These are phyloP conservation scores for Gymnoscelis rufifasciata DNA, from an alignment of 2,888 invertebrate species.

Conservation along the genomic window DNA sequence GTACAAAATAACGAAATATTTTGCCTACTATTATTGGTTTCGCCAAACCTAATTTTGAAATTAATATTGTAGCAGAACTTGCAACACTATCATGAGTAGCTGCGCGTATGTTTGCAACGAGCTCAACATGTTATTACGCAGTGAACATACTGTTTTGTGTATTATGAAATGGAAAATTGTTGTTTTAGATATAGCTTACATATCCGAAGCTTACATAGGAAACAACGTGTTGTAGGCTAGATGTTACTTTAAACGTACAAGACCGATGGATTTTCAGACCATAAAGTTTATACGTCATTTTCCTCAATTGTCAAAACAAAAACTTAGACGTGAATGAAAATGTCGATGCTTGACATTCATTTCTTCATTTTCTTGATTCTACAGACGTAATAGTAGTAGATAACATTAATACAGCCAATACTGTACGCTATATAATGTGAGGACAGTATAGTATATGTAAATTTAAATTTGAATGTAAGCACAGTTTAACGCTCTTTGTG, in stretches of 20 bases:
- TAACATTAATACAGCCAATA: too few relatives aligned
- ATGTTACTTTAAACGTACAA: too few relatives aligned
- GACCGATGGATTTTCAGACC: too few relatives aligned
- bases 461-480: conserved; percentile 53
- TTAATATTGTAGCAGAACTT: conserved; percentile 9
- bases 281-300: too few relatives aligned
- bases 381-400: too few relatives aligned
- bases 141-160: conserved; percentile 9
- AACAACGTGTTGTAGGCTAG: too few relatives aligned
- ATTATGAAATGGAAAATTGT: conserved; percentile 10
- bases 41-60: not conserved
- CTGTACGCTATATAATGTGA: not conserved
- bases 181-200: not conserved
- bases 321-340: too few relatives aligned
- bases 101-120: conserved; percentile 9
- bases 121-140: conserved; percentile 18
- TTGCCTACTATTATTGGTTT: too few relatives aligned
- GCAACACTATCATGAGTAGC: conserved; percentile 14
- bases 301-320: too few relatives aligned
- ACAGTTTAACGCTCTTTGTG: conserved; percentile 62
- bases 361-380: too few relatives aligned
- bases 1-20: too few relatives aligned
- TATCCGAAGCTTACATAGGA: not conserved
- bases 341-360: too few relatives aligned
- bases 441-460: conserved; percentile 12